These are phyloP conservation scores for Harpagoxenus sublaevis DNA, from an alignment of 2,888 invertebrate genomes.

Conservation along the genomic window DNA sequence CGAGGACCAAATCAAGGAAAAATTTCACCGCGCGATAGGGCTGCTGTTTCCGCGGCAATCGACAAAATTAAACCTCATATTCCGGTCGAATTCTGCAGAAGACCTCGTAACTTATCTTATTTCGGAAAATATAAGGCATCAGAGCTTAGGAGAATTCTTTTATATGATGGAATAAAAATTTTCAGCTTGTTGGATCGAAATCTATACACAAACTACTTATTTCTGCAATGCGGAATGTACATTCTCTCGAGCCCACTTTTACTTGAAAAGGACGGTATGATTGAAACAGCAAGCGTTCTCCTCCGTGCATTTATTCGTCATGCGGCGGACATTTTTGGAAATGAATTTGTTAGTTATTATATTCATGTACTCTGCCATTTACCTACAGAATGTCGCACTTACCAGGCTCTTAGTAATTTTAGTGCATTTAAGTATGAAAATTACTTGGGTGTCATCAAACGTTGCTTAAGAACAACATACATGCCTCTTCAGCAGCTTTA, in stretches of 20 bases:
- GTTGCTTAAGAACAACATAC: constrained; percentile 10
- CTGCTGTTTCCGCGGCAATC: background rate
- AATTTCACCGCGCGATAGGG: background rate
- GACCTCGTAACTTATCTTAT: constrained; percentile 28
- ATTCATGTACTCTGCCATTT: constrained; percentile 19
- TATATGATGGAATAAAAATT: background rate
- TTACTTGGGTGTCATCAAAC: constrained; percentile 23
- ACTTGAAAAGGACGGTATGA: constrained; percentile 7
- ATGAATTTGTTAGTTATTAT: constrained; percentile 27
- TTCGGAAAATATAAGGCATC: constrained; percentile 15
- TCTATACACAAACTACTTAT: constrained; percentile 15
- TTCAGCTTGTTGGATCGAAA: constrained; percentile 14
- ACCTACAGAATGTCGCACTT: constrained; percentile 7
- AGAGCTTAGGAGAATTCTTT: background rate
- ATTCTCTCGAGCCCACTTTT: constrained; percentile 18
- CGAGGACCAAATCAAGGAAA: background rate
- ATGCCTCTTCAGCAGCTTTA: constrained; percentile 25
- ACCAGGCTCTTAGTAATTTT: background rate
- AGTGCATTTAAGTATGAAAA: constrained; percentile 20
- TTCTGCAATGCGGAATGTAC: constrained; percentile 22
- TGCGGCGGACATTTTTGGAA: constrained; percentile 7
- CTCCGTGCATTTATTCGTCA: constrained; percentile 14
- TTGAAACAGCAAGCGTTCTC: constrained; percentile 2
- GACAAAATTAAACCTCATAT: constrained; percentile 13
- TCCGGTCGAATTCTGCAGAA: constrained; percentile 18